Conservation (phyloP, 1,140 invertebrate genomes). For the Harlomillsia oculata region DNA sequence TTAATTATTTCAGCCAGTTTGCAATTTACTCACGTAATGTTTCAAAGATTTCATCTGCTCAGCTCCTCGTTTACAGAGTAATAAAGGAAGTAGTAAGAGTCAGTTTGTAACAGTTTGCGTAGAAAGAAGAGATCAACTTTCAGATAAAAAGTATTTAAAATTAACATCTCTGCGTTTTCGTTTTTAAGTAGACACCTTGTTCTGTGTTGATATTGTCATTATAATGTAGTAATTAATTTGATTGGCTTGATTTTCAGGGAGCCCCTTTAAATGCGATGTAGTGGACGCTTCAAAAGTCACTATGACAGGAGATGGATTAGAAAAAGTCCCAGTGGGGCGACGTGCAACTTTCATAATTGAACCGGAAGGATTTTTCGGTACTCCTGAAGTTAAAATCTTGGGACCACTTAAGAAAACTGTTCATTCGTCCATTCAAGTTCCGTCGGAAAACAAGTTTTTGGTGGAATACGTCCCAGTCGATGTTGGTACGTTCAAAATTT, state of each 20-base stretch:
- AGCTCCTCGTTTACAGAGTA: no score
- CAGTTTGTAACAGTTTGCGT: no score
- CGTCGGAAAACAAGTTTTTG: conserved; percentile 36
- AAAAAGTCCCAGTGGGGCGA: conserved; percentile 83
- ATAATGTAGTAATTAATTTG: background rate
- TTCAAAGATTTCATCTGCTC: no score
- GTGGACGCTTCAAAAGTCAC: conserved; percentile 63
- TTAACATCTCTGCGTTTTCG: no score
- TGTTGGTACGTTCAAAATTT: conserved; percentile 33
- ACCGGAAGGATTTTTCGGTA: conserved; percentile 55
- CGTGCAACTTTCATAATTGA: conserved; percentile 76
- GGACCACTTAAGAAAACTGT: conserved; percentile 50
- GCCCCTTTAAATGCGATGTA: conserved; percentile 63
- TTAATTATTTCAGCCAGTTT: no score
- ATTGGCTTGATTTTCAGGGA: conserved; percentile 44
- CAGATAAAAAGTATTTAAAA: no score
- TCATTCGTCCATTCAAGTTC: conserved; percentile 32
- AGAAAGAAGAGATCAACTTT: no score
- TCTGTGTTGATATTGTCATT: background rate
- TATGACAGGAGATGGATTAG: conserved; percentile 66
- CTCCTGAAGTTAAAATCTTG: conserved; percentile 65
- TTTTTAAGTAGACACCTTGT: background rate
- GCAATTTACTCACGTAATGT: no score
- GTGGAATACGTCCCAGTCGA: conserved; percentile 37
- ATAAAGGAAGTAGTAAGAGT: no score